These are phyloP conservation scores for Invenusta paracnida DNA, from an alignment of 2,888 invertebrate genomes.

Conservation along the genomic window DNA sequence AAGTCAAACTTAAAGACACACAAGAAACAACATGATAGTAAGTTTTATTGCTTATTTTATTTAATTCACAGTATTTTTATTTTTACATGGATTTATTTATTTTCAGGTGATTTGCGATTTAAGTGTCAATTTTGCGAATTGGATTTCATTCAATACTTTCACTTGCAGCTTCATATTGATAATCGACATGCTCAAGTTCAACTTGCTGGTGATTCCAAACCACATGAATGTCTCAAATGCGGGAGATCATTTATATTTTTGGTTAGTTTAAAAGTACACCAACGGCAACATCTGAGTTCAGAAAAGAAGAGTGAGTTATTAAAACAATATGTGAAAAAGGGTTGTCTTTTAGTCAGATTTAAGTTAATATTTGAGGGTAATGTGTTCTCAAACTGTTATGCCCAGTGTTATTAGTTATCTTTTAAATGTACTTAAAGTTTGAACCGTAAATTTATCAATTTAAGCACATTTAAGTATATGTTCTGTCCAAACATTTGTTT, in stretches of 20 bases:
- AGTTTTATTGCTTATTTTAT: neutral
- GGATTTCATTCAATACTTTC: neutral
- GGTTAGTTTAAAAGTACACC: neutral
- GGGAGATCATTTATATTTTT: neutral
- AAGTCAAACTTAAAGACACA: neutral
- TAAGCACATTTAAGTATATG: too few species aligned
- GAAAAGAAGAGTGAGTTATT: neutral
- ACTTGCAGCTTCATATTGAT: neutral
- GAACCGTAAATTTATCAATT: too few species aligned
- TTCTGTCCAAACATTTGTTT: too few species aligned
- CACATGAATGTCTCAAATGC: neutral
- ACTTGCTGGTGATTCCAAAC: neutral
- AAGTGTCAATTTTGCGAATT: neutral
- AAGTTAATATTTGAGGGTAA: too few species aligned
- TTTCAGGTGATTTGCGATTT: neutral
- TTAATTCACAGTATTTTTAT: neutral
- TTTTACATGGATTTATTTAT: neutral
- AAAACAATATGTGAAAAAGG: too few species aligned
- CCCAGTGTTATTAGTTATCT: too few species aligned
- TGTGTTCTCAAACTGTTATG: too few species aligned
- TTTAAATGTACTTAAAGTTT: too few species aligned
- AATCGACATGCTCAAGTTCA: neutral
- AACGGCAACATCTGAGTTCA: neutral
- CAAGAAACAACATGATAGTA: neutral
- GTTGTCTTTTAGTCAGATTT: too few species aligned